These are phyloP conservation scores for Agrilus mali DNA, from an alignment of 2,888 invertebrate genomes.

Conservation along the genomic window DNA sequence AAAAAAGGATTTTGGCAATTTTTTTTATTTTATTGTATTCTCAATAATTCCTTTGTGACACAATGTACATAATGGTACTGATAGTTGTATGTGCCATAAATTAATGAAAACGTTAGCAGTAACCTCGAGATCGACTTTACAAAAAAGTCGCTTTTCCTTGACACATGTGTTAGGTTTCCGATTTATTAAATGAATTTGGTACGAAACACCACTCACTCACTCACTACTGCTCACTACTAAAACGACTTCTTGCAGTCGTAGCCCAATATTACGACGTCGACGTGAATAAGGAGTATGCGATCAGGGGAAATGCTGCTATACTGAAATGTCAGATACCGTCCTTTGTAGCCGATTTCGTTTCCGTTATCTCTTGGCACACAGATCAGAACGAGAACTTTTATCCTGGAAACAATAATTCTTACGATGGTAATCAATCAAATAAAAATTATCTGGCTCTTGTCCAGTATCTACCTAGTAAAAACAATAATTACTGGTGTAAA, in stretches of 20 bases:
- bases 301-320: slow-evolving; percentile 78
- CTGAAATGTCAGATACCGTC: slow-evolving; percentile 84
- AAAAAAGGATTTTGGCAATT: too few relatives aligned
- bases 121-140: too few relatives aligned
- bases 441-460: too few relatives aligned
- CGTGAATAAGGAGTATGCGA: slow-evolving; percentile 81
- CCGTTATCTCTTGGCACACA: slow-evolving; percentile 76
- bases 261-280: slow-evolving; percentile 72
- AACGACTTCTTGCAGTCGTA: slow-evolving; percentile 46
- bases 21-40: too few relatives aligned
- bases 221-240: too few relatives aligned
- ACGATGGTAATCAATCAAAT: slow-evolving; percentile 22
- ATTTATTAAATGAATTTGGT: not conserved
- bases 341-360: slow-evolving; percentile 86
- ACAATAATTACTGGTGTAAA: too few relatives aligned
- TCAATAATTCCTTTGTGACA: too few relatives aligned
- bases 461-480: too few relatives aligned
- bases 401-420: slow-evolving; percentile 37
- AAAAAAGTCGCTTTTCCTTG: not conserved
- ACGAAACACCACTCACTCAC: not conserved
- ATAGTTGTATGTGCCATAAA: too few relatives aligned
- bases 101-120: too few relatives aligned
- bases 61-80: too few relatives aligned
- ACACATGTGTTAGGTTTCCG: not conserved
- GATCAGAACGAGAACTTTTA: slow-evolving; percentile 63